Evolutionary conservation across 2,888 invertebrate genomes (phyloP).

Genomic region (Ischnus inquisitorius): DNA sequence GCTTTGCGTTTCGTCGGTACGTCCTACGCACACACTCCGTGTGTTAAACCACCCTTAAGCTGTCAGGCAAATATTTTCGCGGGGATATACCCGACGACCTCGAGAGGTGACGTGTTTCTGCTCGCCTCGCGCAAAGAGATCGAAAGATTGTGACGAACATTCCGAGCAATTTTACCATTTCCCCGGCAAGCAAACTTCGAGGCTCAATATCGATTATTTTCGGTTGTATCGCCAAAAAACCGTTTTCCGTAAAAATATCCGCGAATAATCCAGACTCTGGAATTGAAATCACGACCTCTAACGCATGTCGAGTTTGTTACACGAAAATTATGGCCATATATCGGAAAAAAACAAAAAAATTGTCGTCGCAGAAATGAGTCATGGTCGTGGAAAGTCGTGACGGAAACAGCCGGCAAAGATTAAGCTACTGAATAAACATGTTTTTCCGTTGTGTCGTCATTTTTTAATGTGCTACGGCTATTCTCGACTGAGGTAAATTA

Average conservation of each 20-base stretch:
- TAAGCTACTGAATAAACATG: background rate
- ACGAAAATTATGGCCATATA: too few relatives aligned
- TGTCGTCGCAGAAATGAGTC: too few relatives aligned
- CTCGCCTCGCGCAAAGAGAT: slow-evolving; percentile 17
- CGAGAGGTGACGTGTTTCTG: slow-evolving; percentile 56
- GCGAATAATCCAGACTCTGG: too few relatives aligned
- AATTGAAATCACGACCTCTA: too few relatives aligned
- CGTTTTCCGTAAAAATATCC: background rate
- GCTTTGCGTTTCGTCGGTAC: slow-evolving; percentile 68
- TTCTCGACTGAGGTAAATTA: too few relatives aligned
- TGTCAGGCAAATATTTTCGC: slow-evolving; percentile 77
- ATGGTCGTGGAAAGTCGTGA: too few relatives aligned
- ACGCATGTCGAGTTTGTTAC: too few relatives aligned
- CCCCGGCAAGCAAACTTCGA: background rate
- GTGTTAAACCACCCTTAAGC: slow-evolving; percentile 72
- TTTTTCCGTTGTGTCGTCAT: too few relatives aligned
- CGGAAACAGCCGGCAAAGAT: slow-evolving; percentile 30
- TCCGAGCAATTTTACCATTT: background rate
- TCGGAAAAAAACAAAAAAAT: too few relatives aligned
- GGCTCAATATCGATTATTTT: background rate
- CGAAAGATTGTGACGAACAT: slow-evolving; percentile 16
- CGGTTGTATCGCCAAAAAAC: slow-evolving; percentile 30
- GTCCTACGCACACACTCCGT: slow-evolving; percentile 71
- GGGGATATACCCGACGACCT: slow-evolving; percentile 49
- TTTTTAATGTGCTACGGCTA: too few relatives aligned